Base-by-base conservation (phyloP, 2,113 vertebrate genomes). In the Oncorhynchus masou region DNA sequence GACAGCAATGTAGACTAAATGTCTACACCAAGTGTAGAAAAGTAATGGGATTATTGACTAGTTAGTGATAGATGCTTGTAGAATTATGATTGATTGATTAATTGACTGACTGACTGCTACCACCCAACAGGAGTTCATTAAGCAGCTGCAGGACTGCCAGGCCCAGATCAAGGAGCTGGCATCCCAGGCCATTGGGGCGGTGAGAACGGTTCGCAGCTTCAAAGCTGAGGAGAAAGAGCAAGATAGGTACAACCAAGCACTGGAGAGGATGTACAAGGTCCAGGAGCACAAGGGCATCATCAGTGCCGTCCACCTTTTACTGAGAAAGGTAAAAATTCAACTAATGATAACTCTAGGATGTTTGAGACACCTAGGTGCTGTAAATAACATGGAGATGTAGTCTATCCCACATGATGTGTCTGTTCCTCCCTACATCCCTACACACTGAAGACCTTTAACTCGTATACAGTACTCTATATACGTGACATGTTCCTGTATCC, bases 181-280 rank as follows among this genome's bases (percentile, higher is more conserved):
- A 0, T 79, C 76, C 0, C 94, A 96, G 79, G 87, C 88, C 0
- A n/a, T 97, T 0, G 77, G 88, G 0, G 88, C 87, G 16, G 88
- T 98, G 0, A 90, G 70, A 48, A 95, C 93, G 0, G 94, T 98
- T 39, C 92, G 92, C n/a, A 92, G 94, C 81, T 96, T 95, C 19
- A 94, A 85, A 0, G 94, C 92, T 0, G 95, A 96, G 86, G 49
- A 86, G 4, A 75, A 88, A 0, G 97, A 98, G 70, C 34, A 83
- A 22, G 27, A 24, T 70, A 86, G 91, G 31, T 96, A 96, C 3
- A 22, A 86, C 1, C 62, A 76, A 6, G 89, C 92, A 2, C 76
- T 97, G 74, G 85, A 84, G 0, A 22, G 75, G 34, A 92, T 93
- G 59, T 68, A 79, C 0, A 2, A n/a, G 7, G 77, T 97, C 59